Base-by-base conservation (phyloP, 2,113 vertebrate species). In the Henicopernis longicauda region DNA sequence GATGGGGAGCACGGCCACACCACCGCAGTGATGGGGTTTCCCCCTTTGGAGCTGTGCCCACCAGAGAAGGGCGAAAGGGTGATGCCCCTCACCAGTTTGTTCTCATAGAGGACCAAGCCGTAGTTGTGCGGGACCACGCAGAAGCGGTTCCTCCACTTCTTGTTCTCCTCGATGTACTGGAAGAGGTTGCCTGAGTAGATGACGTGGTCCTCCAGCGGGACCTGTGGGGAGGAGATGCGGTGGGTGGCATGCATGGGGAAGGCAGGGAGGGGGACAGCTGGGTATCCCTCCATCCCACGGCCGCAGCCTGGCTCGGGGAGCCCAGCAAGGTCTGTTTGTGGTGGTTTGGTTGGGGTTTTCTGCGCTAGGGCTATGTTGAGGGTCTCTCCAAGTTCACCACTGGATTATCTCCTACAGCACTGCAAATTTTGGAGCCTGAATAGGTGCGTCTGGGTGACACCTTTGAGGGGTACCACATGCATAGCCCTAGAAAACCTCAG, bases 101-200 rank as follows among this genome's bases (percentile, higher is more conserved):
- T 99, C 80, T 99, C 99, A 0, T 99, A 99, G 25, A 99, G 98
- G 77, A 98, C 95, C 96, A 99, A 95, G 93, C 97, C 98, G 0
- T 99, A 99, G 95, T 98, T 98, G 97, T 99, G 98, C 0, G 99
- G 98, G 74, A 99, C 99, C 1, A 98, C 98, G 3, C 99, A 98
- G 90, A 98, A 99, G 47, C 99, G 99, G 94, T 98, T 99, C 92
- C 99, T 98, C 99, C 99, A 99, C 94, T 99, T 99, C 97, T 98
- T 99, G 94, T 97, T 99, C 96, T 99, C 99, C 83, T 99, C 99
- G 38, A 99, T 97, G 96, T 99, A 99, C 97, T 99, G 99, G 95
- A 99, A 99, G 70, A 99, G 98, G 96, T 98, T 98, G 57, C 99
- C 99, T 0, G 99, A 99, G 98, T 99, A 99, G 97, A 99, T 99